Evolutionary conservation across 2,888 invertebrate genomes (phyloP), one percentile per base, ranked within the genome.

Genomic region (Cyclophora albipunctata): DNA sequence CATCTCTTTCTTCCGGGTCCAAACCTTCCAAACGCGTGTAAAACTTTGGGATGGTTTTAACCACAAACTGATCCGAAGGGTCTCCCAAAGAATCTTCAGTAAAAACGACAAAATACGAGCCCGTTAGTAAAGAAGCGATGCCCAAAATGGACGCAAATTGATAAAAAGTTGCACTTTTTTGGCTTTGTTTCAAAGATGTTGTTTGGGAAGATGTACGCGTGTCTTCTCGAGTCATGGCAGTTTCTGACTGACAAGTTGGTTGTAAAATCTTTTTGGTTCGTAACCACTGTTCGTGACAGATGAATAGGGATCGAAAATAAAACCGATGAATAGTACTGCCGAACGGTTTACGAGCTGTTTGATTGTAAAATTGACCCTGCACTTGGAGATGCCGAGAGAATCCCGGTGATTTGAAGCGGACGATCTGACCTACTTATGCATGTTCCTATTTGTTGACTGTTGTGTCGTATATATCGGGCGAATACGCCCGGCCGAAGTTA

Each of bases 1-100:
- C 79, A 45, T 91, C 90, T 48, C 90, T 79, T 52, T 91, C 91
- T 51, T 92, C 91, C 7, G 90, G 78, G 58, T 91, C 81, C 3
- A 79, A 67, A 5, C 69, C 66, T 62, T 89, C 89, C 40, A 83
- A 69, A 37, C 70, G 75, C 2, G 76, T 79, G 57, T 84, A 88
- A 5, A 71, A 59, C 59, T 72, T 75, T 2, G 87, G 86, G n/a
- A 84, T 73, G 44, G 71, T 78, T 60, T 75, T 81, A 35, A 81
- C 68, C 7, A 74, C 68, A 53, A 74, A 81, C 52, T 83, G 78
- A 57, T 83, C 82, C 0, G 83, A 79, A 0, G 81, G 77, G 58
- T 86, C 81, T 2, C 75, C 81, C 56, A 82, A 63, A 44, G 66
- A 66, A 33, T 77, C 77, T 40, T 61, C 56, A 3, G 80, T 72